Base-by-base conservation (phyloP, 2,888 invertebrate species). In the Orchesellides sinensis region DNA sequence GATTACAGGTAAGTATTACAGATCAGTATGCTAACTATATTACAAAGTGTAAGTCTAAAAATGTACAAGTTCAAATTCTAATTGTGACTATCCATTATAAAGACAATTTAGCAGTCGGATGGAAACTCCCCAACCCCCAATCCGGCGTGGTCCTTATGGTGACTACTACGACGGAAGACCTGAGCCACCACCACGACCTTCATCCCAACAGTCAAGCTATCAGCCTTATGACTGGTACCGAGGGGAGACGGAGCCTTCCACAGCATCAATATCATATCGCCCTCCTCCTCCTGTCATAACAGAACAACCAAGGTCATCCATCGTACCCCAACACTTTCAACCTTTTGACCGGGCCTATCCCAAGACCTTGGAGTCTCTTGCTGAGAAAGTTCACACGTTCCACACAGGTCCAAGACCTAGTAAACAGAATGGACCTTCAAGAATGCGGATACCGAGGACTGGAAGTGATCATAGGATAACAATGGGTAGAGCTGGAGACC, bases 381-480 rank as follows among this genome's bases (percentile, higher is more conserved):
- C 97, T 4, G 97, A 97, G 90, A 96, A 96, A 91, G 96, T 97
- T 75, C 97, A 97, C 90, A 94, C 96, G 72, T 96, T 96, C 90
- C 95, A 96, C 89, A 92, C 93, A n/a, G 93, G 93, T 29, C 87
- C 88, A 23, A 70, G 88, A 74, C 86, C 87, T 19, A 61, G 83
- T 14, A 83, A 87, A 29, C 88, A 87, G 47, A 83, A 84, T 47
- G 75, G 75, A 29, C 83, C 79, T 8, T 68, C 74, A 49, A 84
- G 84, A 73, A 84, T 85, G 75, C 84, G 88, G 59, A 88, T 88
- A 90, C 95, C 96, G 17, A 92, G 97, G 73, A 96, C 97, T 69
- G 97, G 97, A 23, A 97, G 97, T 52, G 97, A 97, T 91, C 96
- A 97, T 90, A 96, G 97, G 47, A 86, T 89, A 66, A 86, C 87